Evolutionary conservation across 2,113 vertebrate genomes (phyloP), one percentile per base, ranked within the genome.

Genomic region (Chloropsis hardwickii): DNA sequence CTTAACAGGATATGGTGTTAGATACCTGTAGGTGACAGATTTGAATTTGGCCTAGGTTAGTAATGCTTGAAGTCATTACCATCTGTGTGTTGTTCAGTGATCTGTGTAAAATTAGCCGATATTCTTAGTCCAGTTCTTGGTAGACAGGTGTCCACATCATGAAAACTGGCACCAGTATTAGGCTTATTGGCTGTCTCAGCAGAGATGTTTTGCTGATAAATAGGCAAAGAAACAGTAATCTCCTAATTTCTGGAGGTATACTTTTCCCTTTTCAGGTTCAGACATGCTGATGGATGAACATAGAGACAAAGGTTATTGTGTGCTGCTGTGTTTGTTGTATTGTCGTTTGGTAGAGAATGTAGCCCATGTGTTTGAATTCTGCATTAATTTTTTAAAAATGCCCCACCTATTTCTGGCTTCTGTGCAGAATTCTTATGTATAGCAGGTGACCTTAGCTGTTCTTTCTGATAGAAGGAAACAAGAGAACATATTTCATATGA

Each of bases 41-140:
- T 86, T 91, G 94, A 97, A 81, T 96, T 92, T 93, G 93, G 94
- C 90, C 61, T 67, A n/a, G 2, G 90, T 94, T 96, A 66, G 72
- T 95, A 93, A 90, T 86, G 93, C 90, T 88, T 97, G 97, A 95
- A 96, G 94, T 97, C 95, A 96, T 90, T 92, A 58, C 96, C 97
- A 97, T 96, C 97, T 97, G 97, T 96, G 81, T 90, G 31, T 85
- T 95, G 40, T 89, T 95, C 72, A 92, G 66, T 92, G 95, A 96
- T 88, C 93, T 97, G 90, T 64, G 45, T 83, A 93, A 80, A 96
- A 96, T 84, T 76, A 96, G 81, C 70, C 88, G 90, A 76, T 96
- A 96, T 95, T 97, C 94, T 96, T 97, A 95, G 96, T 85, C 53
- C 81, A 51, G 29, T 90, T 89, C 81, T 89, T 85, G 62, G 92